Percentiles rank a stretch among this genome's conserved stretches.
Conservation (phyloP, 2,797 vertebrate species). For the Lacerta bilineata region DNA sequence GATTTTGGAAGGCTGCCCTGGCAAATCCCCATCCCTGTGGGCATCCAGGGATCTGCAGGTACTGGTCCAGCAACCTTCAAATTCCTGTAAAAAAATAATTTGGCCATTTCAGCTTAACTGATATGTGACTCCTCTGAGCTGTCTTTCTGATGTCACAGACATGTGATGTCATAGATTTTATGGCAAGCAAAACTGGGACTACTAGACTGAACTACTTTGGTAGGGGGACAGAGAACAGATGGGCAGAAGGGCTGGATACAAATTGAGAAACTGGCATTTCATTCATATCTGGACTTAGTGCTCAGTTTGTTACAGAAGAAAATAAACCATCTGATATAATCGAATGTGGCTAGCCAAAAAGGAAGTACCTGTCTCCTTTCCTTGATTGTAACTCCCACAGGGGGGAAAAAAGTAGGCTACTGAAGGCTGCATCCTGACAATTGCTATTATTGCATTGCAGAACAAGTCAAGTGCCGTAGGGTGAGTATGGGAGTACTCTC, state of each 20-base stretch:
- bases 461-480: background rate
- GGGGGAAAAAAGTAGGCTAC: too few species aligned
- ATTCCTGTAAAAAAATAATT: slow-evolving; percentile 4
- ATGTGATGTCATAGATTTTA: slow-evolving; percentile 7
- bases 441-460: background rate
- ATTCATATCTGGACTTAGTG: background rate
- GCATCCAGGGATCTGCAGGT: background rate
- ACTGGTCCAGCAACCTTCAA: background rate
- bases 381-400: background rate
- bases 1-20: slow-evolving; percentile 22
- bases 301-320: background rate
- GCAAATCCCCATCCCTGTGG: slow-evolving; percentile 38
- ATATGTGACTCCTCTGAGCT: background rate
- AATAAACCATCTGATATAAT: background rate
- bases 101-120: slow-evolving; percentile 13
- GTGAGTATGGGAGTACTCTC: background rate
- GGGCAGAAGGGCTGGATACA: background rate
- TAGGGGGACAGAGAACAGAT: background rate
- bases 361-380: background rate
- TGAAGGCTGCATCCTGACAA: background rate
- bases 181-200: background rate
- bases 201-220: background rate
- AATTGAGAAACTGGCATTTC: background rate
- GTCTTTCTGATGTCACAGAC: slow-evolving; percentile 48
- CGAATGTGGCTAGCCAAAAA: too few species aligned